phyloP scores from a whole-genome alignment of 2,113 vertebrate genomes.

The Ailuropoda melanoleuca region DNA sequence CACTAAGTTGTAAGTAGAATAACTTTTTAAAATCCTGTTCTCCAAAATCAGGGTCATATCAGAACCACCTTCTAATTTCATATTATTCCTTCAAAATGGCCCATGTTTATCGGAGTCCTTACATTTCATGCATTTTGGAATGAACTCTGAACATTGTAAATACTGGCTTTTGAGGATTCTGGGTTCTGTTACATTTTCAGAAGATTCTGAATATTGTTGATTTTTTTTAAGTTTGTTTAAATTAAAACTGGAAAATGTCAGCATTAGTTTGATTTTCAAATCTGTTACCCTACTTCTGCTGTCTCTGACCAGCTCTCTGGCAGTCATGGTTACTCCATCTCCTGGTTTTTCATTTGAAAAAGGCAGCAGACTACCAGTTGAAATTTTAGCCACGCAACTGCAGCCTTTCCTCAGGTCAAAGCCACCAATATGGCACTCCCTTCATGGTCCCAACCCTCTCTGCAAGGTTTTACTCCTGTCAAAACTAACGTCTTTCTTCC shows the following conservation, averaged over 20 bases:
- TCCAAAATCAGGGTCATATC: neutral
- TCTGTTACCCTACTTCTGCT: neutral
- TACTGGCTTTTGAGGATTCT: neutral
- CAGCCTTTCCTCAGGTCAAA: neutral
- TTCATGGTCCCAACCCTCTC: neutral
- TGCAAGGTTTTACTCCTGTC: neutral
- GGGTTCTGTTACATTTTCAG: neutral
- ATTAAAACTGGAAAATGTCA: neutral
- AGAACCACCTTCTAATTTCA: neutral
- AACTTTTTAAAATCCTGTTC: neutral
- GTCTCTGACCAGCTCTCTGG: neutral
- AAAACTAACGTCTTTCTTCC: neutral
- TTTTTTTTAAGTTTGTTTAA: neutral
- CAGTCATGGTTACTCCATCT: neutral
- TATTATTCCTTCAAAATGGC: neutral
- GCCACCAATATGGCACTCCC: neutral
- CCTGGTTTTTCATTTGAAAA: neutral
- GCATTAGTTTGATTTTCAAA: neutral
- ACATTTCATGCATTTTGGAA: neutral
- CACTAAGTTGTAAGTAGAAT: neutral
- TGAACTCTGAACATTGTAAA: neutral
- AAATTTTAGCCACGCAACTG: neutral
- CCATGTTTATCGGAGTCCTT: neutral
- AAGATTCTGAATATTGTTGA: neutral
- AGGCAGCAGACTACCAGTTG: too few species aligned